phyloP scores from a whole-genome alignment of 1,140 invertebrate genomes.

The Protaetia brevitarsis region DNA sequence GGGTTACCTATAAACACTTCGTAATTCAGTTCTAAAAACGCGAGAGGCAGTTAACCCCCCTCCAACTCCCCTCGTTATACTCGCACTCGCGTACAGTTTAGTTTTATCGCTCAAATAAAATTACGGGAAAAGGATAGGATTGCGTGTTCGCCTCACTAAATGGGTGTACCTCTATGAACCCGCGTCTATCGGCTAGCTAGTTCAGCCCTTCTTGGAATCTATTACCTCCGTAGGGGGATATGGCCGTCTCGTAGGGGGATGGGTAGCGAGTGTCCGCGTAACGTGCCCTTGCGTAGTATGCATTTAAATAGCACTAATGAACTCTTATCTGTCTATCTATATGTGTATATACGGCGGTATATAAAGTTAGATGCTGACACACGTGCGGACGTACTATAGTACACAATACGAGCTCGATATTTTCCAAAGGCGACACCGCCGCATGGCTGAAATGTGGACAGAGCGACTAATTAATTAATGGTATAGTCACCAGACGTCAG shows the following conservation, averaged over 20 bases:
- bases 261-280: not conserved
- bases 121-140: constrained; percentile 10
- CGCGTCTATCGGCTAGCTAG: not conserved
- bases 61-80: not conserved
- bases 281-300: not conserved
- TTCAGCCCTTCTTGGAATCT: constrained; percentile 6
- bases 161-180: not conserved
- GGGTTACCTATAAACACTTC: not conserved
- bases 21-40: not conserved
- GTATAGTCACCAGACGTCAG: not conserved
- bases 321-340: not conserved
- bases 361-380: not conserved
- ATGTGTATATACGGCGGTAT: not conserved
- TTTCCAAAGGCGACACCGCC: not conserved
- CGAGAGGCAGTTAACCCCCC: no score
- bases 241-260: not conserved
- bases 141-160: constrained; percentile 11
- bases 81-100: not conserved
- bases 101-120: constrained; percentile 14
- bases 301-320: constrained; percentile 12
- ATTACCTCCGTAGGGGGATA: not conserved
- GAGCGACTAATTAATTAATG: not conserved
- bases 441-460: not conserved
- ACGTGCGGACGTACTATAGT: not conserved
- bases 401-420: not conserved